These are phyloP conservation scores for Exephanes ischioxanthus DNA, from an alignment of 2,888 invertebrate species.

Conservation along the genomic window DNA sequence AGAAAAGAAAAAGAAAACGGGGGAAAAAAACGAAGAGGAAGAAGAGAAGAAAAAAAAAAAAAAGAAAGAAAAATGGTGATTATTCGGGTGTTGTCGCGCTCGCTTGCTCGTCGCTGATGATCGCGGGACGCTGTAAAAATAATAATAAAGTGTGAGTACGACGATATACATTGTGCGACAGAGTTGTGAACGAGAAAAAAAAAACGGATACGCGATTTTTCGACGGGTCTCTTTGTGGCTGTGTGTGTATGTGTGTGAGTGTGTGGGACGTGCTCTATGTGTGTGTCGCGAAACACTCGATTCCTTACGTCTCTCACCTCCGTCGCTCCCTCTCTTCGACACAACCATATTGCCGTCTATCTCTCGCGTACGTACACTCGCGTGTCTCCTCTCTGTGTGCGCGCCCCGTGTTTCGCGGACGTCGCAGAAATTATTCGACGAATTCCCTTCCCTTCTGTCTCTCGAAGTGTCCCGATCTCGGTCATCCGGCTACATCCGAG, in stretches of 20 bases:
- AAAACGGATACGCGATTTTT: conserved; percentile 34
- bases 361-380: neutral
- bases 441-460: conserved; percentile 20
- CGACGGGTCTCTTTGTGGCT: neutral
- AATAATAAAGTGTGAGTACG: conserved; percentile 46
- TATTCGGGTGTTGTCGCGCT: conserved; percentile 82
- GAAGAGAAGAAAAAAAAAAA: conserved; percentile 1
- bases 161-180: neutral
- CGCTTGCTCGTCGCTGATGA: conserved; percentile 71
- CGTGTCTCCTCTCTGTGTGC: conserved; percentile 8
- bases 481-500: neutral
- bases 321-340: neutral
- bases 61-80: conserved; percentile 81
- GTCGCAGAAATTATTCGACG: conserved; percentile 49
- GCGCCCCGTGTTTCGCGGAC: conserved; percentile 40
- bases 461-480: neutral
- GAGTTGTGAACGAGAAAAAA: conserved; percentile 77
- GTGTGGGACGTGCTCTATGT: conserved; percentile 70
- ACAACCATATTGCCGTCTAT: neutral
- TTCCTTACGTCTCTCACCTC: conserved; percentile 45
- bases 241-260: conserved; percentile 70
- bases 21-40: conserved; percentile 8
- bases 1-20: conserved; percentile 28
- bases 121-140: conserved; percentile 64
- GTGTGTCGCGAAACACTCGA: conserved; percentile 14